A percentile compares a stretch with the other conserved stretches of the same genome.
Evolutionary conservation across 2,113 vertebrate genomes (phyloP).

Genomic region (Sapajus apella): DNA sequence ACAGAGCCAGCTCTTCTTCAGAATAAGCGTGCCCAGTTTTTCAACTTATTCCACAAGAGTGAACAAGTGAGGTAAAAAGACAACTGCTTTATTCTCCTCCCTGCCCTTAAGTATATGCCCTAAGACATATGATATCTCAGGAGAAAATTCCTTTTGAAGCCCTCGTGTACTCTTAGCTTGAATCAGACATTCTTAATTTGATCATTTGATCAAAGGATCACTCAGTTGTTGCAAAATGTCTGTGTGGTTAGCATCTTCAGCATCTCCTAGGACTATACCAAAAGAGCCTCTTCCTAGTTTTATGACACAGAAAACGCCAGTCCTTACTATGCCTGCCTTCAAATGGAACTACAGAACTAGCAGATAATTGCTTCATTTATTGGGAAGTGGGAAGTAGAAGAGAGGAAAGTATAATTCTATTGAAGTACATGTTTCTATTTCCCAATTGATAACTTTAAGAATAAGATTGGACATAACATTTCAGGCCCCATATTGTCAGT

Average conservation of each 20-base stretch:
- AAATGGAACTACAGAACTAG: neutral
- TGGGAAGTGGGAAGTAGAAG: neutral
- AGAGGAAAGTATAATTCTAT: neutral
- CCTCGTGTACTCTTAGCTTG: neutral
- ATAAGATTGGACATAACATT: neutral
- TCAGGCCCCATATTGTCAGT: neutral
- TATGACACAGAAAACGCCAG: neutral
- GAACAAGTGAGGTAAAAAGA: neutral
- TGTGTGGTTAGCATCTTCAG: neutral
- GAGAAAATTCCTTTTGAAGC: neutral
- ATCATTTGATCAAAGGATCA: neutral
- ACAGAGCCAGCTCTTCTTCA: neutral
- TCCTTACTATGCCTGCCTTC: neutral
- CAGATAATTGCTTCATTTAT: neutral
- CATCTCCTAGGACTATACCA: neutral
- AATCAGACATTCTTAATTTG: constrained; percentile 4
- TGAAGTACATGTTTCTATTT: neutral
- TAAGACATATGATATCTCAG: neutral
- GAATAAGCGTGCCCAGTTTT: neutral
- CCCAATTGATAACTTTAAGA: neutral
- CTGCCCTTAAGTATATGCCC: neutral
- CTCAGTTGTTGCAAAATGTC: neutral
- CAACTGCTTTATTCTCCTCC: neutral
- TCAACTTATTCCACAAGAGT: neutral
- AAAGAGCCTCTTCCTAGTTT: neutral